A percentile compares a stretch with the other conserved stretches of the same genome.
phyloP scores from a whole-genome alignment of 2,113 vertebrate genomes.

The Noctilio leporinus region DNA sequence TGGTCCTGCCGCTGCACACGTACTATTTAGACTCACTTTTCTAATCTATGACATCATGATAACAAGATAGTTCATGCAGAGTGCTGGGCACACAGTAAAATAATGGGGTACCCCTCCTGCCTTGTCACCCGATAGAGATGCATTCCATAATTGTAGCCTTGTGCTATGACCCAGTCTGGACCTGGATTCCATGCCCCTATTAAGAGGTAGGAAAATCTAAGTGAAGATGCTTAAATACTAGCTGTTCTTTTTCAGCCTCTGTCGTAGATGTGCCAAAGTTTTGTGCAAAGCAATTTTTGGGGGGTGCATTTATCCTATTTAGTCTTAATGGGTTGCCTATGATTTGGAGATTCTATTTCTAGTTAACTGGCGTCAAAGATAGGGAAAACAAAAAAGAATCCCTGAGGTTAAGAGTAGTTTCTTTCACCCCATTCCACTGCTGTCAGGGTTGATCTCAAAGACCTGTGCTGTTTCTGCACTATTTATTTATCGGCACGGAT shows the following conservation, averaged over 20 bases:
- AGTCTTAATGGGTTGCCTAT: not conserved
- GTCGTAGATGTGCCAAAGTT: not conserved
- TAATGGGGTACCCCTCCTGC: not conserved
- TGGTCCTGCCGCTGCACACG: not conserved
- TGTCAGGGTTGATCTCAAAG: slow-evolving; percentile 11
- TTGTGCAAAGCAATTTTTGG: not conserved
- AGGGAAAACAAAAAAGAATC: not conserved
- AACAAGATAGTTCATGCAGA: not conserved
- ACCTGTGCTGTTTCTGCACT: not conserved
- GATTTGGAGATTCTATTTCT: slow-evolving; percentile 20
- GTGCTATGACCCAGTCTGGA: not conserved
- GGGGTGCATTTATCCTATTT: not conserved
- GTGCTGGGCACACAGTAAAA: not conserved
- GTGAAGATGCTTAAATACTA: not conserved
- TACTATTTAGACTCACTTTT: not conserved
- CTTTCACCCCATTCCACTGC: slow-evolving; percentile 33
- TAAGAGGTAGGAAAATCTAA: not conserved
- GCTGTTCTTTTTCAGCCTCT: not conserved
- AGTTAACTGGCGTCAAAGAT: not conserved
- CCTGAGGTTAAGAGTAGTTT: slow-evolving; percentile 9
- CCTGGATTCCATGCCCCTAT: too few relatives aligned
- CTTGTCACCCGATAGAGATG: not conserved
- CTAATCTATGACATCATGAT: not conserved
- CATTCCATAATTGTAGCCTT: too few relatives aligned
- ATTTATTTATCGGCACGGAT: slow-evolving; percentile 32